Base-by-base conservation (phyloP, 2,888 invertebrate genomes). In the Argyra leucocephala region DNA sequence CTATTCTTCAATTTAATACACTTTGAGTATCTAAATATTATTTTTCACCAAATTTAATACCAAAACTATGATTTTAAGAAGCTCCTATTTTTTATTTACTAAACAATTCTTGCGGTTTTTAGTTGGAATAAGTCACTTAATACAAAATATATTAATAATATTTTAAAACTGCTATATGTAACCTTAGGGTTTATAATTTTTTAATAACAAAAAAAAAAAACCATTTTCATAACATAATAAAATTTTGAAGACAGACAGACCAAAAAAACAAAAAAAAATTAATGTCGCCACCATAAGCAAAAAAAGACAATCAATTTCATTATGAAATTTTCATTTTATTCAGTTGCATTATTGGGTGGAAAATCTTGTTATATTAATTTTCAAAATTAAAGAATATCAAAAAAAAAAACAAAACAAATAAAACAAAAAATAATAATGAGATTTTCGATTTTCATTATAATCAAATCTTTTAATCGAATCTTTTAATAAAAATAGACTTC, bases 341-440 rank as follows among this genome's bases (percentile, higher is more conserved):
- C 48, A 15, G 48, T 48, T 48, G 48, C 48, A 48, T 48, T 48
- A 48, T 48, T 48, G 15, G 48, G 48, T 48, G 48, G 48, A 48
- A 48, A 48, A 48, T 31, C 10, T 31, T 31, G 31, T n/a, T n/a
- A 48, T 48, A 18, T 48, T 48, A 12, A 6, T 15, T 12, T 48
- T 48, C 15, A 15, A 15, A 48, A 31, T 48, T 48, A 48, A 48
- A 48, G 18, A 48, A 15, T 48, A 48, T 48, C 48, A n/a, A 48
- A 48, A 48, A 15, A 12, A 10, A 12, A 12, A 48, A 48, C 6
- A 48, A 48, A 31, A 31, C 31, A 31, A 7, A n/a, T 18, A 48
- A 48, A 31, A 18, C 2, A 18, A 48, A 48, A 48, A 48, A 9
- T 18, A 31, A 31, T 31, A 31, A 31, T 6, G 12, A 4, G 7